Evolutionary conservation across 2,888 invertebrate genomes (phyloP), one percentile per base, ranked within the genome.

Genomic region (Chaitophorus viminalis): DNA sequence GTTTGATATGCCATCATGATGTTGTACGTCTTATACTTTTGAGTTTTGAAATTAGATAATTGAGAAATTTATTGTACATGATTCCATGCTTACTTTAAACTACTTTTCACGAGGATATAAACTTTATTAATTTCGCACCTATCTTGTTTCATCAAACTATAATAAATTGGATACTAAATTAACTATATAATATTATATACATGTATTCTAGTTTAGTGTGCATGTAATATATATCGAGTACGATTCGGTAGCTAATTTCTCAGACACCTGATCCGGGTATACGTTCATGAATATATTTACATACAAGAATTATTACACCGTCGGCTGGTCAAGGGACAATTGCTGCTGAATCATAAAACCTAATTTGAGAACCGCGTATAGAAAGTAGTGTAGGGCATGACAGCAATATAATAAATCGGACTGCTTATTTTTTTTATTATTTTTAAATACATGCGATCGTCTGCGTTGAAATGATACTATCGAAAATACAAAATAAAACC

Each of bases 331-430:
- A 83, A 39, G 75, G 75, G 83, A 36, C 75, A 60, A 75, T 83
- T 21, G 75, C 54, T 60, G 65, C 36, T 75, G 29, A 65, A 54
- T 76, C 46, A 39, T 84, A 84, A 84, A 83, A 75, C 65, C 83
- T 39, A 46, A 83, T 83, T 83, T 75, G 25, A 84, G 76, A 76
- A 84, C 65, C 65, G 39, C 21, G 39, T 14, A 17, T 84, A 84
- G 83, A 84, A 84, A 84, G 83, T 84, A 29, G 83, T 83, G 54
- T 74, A 36, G 21, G 5, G 39, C 65, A 84, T 39, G 65, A 84
- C 29, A 39, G 39, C 75, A 39, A 75, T 84, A 84, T 60, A 76
- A 65, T 65, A 60, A 31, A 65, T 75, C 39, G 17, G 60, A 84
- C 75, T 9, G 31, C 39, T 74, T 82, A 33, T 70, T 31, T 83